Evolutionary conservation across 2,113 vertebrate genomes (phyloP).

Genomic region (Pipa parva): DNA sequence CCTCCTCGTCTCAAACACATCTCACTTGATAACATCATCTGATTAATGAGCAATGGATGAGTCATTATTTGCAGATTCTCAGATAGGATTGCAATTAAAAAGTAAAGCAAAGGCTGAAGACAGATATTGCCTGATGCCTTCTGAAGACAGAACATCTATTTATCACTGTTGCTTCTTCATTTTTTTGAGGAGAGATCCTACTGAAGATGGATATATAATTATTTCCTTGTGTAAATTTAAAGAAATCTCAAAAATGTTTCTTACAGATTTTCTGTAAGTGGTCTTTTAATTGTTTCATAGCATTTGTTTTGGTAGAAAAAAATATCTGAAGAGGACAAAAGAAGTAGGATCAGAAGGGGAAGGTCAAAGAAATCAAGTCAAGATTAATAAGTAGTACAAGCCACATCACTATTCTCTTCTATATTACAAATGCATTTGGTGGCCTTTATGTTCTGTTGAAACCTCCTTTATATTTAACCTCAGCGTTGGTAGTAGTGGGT

Average conservation of each 20-base stretch:
- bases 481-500: no score
- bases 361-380: no score
- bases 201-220: slow-evolving; percentile 36
- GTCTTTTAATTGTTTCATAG: slow-evolving; percentile 15
- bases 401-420: no score
- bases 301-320: slow-evolving; percentile 9
- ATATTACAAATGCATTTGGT: no score
- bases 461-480: no score
- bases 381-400: no score
- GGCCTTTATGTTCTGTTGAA: no score
- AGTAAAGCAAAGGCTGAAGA: slow-evolving; percentile 37
- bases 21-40: slow-evolving; percentile 39
- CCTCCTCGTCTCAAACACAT: slow-evolving; percentile 27
- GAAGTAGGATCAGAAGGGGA: not conserved
- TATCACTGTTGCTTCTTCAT: slow-evolving; percentile 33
- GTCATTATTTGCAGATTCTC: slow-evolving; percentile 43
- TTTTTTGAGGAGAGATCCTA: not conserved
- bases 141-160: slow-evolving; percentile 34
- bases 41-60: slow-evolving; percentile 42
- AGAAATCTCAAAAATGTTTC: not conserved
- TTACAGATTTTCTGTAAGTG: not conserved
- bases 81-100: slow-evolving; percentile 44
- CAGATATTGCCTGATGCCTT: slow-evolving; percentile 23
- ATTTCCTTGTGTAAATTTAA: slow-evolving; percentile 32
- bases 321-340: slow-evolving; percentile 1